A percentile compares a stretch with the other conserved stretches of the same genome.
These are phyloP conservation scores for Agrochola lota DNA, from an alignment of 2,888 invertebrate species.

Conservation along the genomic window DNA sequence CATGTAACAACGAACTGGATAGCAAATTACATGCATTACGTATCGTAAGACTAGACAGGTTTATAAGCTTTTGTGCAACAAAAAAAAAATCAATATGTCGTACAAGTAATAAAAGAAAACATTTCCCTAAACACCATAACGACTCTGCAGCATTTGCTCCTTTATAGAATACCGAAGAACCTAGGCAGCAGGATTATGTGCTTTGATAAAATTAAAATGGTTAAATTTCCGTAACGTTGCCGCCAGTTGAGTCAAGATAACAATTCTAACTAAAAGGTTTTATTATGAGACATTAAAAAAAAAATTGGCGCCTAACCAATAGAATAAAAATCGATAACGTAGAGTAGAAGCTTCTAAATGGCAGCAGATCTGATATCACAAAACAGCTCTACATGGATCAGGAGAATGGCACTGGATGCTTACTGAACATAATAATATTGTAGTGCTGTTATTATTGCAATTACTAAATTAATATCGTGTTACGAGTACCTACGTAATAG, in stretches of 20 bases:
- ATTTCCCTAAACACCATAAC: neutral
- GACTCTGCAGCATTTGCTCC: neutral
- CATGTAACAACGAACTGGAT: constrained; percentile 2
- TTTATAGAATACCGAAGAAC: neutral
- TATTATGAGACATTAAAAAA: neutral
- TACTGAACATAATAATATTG: constrained; percentile 8
- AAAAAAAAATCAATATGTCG: neutral
- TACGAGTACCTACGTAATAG: neutral
- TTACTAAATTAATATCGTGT: constrained; percentile 6
- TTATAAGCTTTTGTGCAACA: neutral
- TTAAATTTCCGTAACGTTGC: neutral
- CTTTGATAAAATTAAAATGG: neutral
- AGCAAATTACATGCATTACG: neutral
- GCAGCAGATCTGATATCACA: constrained; percentile 13
- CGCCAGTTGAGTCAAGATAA: neutral
- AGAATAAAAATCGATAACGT: neutral
- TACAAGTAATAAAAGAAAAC: neutral
- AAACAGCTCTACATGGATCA: neutral
- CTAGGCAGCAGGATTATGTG: neutral
- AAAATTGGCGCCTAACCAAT: neutral
- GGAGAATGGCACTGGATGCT: neutral
- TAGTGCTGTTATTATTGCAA: constrained; percentile 5
- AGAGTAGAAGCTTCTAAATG: neutral
- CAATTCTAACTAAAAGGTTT: neutral
- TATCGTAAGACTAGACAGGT: neutral